Conservation (phyloP, 2,888 invertebrate species). For the Drosophila algonquin region DNA sequence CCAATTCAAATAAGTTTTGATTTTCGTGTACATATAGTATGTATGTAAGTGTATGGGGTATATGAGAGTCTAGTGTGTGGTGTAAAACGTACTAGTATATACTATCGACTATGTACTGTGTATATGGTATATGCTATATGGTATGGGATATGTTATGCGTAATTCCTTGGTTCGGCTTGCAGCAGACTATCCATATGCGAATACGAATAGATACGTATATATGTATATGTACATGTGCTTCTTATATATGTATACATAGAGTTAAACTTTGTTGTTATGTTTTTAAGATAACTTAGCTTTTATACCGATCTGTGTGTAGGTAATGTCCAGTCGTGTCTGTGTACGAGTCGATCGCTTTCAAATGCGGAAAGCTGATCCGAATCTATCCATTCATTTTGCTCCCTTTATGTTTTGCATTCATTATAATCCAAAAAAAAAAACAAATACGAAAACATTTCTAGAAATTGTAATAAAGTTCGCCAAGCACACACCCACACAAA, state of each 20-base stretch:
- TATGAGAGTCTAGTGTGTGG: neutral
- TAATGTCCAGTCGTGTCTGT: slow-evolving; percentile 29
- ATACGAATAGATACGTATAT: neutral
- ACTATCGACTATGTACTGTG: neutral
- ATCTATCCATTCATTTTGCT: neutral
- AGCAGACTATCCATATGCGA: neutral
- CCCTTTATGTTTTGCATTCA: neutral
- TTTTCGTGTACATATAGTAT: slow-evolving; percentile 51
- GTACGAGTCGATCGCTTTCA: slow-evolving; percentile 26
- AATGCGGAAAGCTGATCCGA: slow-evolving; percentile 20
- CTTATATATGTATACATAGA: slow-evolving; percentile 6
- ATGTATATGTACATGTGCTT: slow-evolving; percentile 12
- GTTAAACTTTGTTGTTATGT: slow-evolving; percentile 67
- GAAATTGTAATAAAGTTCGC: slow-evolving; percentile 21
- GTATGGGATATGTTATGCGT: neutral
- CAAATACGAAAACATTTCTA: neutral
- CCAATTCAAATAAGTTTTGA: slow-evolving; percentile 37
- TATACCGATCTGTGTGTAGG: slow-evolving; percentile 38
- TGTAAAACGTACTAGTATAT: neutral
- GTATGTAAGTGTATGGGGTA: slow-evolving; percentile 23
- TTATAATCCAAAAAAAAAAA: neutral
- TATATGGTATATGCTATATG: neutral
- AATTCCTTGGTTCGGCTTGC: slow-evolving; percentile 19
- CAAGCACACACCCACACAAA: neutral
- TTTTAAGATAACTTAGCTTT: slow-evolving; percentile 67